phyloP scores from a whole-genome alignment of 2,888 invertebrate species.

The Eilema caniola region DNA sequence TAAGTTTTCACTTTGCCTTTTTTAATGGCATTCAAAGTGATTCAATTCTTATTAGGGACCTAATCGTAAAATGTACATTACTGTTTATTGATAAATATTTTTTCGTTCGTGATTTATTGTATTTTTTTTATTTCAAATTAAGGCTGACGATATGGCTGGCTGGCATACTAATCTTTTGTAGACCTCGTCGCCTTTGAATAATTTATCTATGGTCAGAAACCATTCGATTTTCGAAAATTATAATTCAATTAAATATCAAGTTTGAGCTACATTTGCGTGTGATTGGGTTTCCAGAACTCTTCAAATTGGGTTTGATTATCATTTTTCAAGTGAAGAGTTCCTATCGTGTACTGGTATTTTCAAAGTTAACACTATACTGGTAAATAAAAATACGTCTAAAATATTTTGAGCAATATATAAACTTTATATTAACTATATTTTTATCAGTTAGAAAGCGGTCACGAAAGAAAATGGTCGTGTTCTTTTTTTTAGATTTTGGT shows the following conservation, averaged over 20 bases:
- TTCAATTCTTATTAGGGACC: neutral
- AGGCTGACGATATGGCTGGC: neutral
- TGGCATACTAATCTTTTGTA: neutral
- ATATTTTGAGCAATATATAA: constrained; percentile 28
- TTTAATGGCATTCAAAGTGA: too few relatives aligned
- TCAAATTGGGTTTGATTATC: neutral
- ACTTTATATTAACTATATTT: constrained; percentile 10
- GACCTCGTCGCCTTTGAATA: neutral
- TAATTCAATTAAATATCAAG: constrained; percentile 28
- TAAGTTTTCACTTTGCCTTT: too few relatives aligned
- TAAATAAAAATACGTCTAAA: constrained; percentile 19
- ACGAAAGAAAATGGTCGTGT: constrained; percentile 23
- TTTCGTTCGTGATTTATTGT: neutral
- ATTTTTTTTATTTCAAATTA: neutral
- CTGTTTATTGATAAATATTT: neutral
- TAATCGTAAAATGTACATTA: neutral
- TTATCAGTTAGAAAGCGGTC: neutral
- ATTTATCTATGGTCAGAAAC: neutral
- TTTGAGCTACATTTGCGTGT: constrained; percentile 41
- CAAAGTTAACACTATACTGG: constrained; percentile 6
- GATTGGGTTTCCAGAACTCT: neutral
- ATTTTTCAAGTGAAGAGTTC: neutral
- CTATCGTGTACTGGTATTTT: constrained; percentile 14
- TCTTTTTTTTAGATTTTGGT: constrained; percentile 42
- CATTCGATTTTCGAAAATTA: neutral